Base-by-base conservation (phyloP, 2,888 invertebrate genomes). In the Marasmarcha lunaedactyla region DNA sequence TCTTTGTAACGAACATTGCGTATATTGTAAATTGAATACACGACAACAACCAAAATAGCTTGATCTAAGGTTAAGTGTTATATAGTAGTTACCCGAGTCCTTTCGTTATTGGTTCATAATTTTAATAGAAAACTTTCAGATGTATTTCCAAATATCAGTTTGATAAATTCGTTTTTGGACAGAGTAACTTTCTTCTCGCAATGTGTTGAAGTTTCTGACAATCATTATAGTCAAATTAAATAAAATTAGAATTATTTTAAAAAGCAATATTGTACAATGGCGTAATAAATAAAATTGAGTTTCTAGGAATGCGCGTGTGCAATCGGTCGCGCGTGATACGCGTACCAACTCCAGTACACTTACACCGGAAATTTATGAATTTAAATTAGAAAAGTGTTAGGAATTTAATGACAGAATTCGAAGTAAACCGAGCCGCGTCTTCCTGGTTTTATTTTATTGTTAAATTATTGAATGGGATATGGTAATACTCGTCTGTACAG, bases 291-390 rank as follows among this genome's bases (percentile, higher is more conserved):
- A 3, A 26, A 36, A 15, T 20, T 11, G n/a, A 12, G 12, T 15
- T 3, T 7, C 11, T 39, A 1, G 10, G 10, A 33, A 35, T 34
- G 12, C 34, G 14, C 59, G 62, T 68, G 67, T 67, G 73, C 76
- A 69, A 72, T 72, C 71, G 72, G 65, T 67, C 68, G 68, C 59
- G 71, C 79, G 81, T 83, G 79, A 66, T 50, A 46, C 43, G 71
- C 50, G 49, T 77, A 53, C 58, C 64, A 76, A 77, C 67, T 56
- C 49, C 54, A 62, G 59, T 58, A 60, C 59, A 63, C 67, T 66
- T 64, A 65, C 74, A 79, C 81, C 81, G 81, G 83, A 83, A 78
- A 83, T 79, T 78, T 81, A 83, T 79, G 77, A 79, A 83, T 83
- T 78, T 76, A 72, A 79, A 83, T 81, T 72, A 71, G 79, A 79